These are phyloP conservation scores for Caenorhabditis sinica DNA, from an alignment of 2,888 invertebrate genomes.

Conservation along the genomic window DNA sequence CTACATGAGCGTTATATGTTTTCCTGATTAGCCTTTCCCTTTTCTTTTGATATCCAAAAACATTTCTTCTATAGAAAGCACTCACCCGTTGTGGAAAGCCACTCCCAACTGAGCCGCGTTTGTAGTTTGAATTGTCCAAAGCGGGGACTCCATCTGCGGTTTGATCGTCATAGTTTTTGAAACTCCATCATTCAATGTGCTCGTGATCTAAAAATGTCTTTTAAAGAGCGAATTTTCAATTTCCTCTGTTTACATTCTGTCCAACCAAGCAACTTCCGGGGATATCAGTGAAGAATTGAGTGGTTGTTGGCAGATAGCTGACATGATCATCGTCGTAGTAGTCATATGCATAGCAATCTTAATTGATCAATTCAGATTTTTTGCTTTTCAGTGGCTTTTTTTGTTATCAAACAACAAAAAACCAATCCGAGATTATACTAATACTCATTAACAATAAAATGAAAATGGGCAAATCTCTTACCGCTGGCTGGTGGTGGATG, in stretches of 20 bases:
- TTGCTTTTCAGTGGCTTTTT: neutral
- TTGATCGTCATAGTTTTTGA: constrained; percentile 36
- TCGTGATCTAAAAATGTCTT: constrained; percentile 49
- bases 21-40: neutral
- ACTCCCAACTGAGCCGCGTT: constrained; percentile 41
- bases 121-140: constrained; percentile 50
- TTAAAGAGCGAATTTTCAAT: neutral
- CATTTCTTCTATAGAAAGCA: neutral
- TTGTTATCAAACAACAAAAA: neutral
- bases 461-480: constrained; percentile 28
- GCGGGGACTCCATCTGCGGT: constrained; percentile 61
- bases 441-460: neutral
- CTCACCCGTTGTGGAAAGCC: constrained; percentile 62
- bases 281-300: constrained; percentile 67
- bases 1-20: neutral
- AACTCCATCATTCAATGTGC: constrained; percentile 49
- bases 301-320: constrained; percentile 58
- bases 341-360: constrained; percentile 67
- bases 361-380: constrained; percentile 37
- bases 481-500: constrained; percentile 67
- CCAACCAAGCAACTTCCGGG: constrained; percentile 58
- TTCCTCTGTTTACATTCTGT: constrained; percentile 49
- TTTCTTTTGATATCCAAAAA: neutral
- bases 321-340: constrained; percentile 71
- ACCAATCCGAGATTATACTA: constrained; percentile 28